phyloP scores from a whole-genome alignment of 2,888 invertebrate species.

The Creontiades dilutus region DNA sequence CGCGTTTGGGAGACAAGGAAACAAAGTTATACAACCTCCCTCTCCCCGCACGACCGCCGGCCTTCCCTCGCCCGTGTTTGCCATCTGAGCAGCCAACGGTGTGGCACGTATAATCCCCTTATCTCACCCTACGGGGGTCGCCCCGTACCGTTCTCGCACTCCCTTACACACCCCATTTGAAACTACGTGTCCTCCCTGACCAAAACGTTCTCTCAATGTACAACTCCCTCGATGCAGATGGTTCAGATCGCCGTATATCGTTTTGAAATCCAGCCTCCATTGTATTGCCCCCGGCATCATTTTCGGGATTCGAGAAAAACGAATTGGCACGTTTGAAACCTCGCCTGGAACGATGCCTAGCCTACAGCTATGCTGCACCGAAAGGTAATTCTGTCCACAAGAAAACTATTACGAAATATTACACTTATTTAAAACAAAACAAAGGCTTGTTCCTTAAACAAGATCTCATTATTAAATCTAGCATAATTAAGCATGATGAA shows the following conservation, averaged over 20 bases:
- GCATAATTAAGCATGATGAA: no score
- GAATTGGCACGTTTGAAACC: no score
- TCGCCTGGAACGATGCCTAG: no score
- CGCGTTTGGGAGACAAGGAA: not conserved
- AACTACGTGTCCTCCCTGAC: constrained; percentile 17
- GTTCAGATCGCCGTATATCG: not conserved
- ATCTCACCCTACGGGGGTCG: constrained; percentile 16
- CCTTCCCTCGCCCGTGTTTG: not conserved
- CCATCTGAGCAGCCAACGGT: constrained; percentile 3
- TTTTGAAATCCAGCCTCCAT: not conserved
- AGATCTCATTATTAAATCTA: no score
- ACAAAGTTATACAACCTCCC: constrained; percentile 26
- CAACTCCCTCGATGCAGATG: constrained; percentile 19
- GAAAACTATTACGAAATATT: no score
- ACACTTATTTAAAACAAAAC: no score
- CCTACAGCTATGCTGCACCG: no score
- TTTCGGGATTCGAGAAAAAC: no score
- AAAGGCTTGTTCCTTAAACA: no score
- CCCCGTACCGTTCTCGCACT: constrained; percentile 1
- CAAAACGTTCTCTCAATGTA: not conserved
- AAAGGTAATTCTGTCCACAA: no score
- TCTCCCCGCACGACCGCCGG: not conserved
- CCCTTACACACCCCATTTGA: constrained; percentile 39
- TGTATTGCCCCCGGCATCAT: no score
- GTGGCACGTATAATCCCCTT: constrained; percentile 39